Evolutionary conservation across 2,113 vertebrate species (phyloP), one percentile per base, ranked within the genome.

Genomic region (Numida meleagris): DNA sequence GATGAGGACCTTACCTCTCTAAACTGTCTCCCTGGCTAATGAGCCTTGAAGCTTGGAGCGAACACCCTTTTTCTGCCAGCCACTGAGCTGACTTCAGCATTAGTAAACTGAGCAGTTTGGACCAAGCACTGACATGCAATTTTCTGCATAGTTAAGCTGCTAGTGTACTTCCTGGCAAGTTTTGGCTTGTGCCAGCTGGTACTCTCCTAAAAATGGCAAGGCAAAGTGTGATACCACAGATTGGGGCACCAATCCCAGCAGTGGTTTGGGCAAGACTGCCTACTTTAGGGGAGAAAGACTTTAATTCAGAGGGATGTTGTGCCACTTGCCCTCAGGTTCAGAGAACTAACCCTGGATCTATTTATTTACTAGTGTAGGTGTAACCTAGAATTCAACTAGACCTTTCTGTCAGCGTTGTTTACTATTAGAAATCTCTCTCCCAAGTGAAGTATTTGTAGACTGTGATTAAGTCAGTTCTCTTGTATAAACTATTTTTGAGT

Each of bases 291-390:
- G 2, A 78, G 61, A 80, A 88, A 14, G 38, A 40, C 23, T 81
- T 83, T 81, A 86, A 63, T 83, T 78, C 23, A 48, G 51, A 63
- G 6, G 10, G 50, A 57, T 67, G 38, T 38, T 83, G 68, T 77
- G 38, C 38, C 38, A 46, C 25, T 55, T 77, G 8, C 46, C 24
- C 16, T 83, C 29, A 51, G 25, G 50, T 81, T 89, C 65, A 89
- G 65, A 57, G 31, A 80, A 61, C n/a, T 65, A n/a, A 31, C 43
- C 36, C 53, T 76, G 57, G 42, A 65, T 83, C 0, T 0, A 20
- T 94, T 90, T 95, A 83, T 94, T 96, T 95, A 75, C 80, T 65
- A 90, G 48, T 48, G 73, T 94, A 94, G 95, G 92, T 84, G 92
- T 93, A 88, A 84, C 73, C 43, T 24, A 90, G 86, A 94, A 86